A percentile compares a stretch with the other conserved stretches of the same genome.
These are phyloP conservation scores for Anarhynchus alexandrinus DNA, from an alignment of 2,113 vertebrate genomes.

Conservation along the genomic window DNA sequence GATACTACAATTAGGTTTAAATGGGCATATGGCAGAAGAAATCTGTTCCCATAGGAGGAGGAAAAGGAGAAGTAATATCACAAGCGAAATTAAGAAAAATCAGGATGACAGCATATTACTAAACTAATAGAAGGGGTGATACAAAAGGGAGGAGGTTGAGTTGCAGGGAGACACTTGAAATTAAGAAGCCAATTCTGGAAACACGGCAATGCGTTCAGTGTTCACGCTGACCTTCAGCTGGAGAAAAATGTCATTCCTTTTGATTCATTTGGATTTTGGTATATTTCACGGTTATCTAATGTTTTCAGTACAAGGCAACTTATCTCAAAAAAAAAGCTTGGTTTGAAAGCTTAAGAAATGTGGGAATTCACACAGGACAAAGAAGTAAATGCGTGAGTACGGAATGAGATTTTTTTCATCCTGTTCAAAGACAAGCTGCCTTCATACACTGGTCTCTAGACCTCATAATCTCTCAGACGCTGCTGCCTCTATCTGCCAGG, in stretches of 20 bases:
- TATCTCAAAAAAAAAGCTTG: neutral
- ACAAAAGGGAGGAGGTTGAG: neutral
- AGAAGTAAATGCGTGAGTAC: neutral
- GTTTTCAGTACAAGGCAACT: neutral
- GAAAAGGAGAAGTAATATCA: conserved; percentile 57
- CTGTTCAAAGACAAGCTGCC: neutral
- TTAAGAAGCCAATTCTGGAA: neutral
- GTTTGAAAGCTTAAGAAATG: neutral
- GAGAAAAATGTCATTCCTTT: neutral
- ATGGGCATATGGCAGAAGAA: conserved; percentile 64
- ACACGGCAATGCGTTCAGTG: neutral
- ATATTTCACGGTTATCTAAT: neutral
- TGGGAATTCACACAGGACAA: neutral
- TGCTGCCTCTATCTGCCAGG: neutral
- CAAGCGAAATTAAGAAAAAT: conserved; percentile 49
- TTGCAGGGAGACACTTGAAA: neutral
- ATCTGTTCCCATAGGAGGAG: conserved; percentile 40
- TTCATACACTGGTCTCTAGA: neutral
- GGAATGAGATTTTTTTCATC: neutral
- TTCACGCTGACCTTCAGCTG: neutral
- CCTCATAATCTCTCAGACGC: neutral
- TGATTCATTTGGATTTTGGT: neutral
- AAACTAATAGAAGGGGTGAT: conserved; percentile 22
- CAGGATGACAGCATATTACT: conserved; percentile 37
- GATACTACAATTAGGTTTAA: conserved; percentile 64